Base-by-base conservation (phyloP, 2,888 invertebrate genomes). In the Yponomeuta sedellus region DNA sequence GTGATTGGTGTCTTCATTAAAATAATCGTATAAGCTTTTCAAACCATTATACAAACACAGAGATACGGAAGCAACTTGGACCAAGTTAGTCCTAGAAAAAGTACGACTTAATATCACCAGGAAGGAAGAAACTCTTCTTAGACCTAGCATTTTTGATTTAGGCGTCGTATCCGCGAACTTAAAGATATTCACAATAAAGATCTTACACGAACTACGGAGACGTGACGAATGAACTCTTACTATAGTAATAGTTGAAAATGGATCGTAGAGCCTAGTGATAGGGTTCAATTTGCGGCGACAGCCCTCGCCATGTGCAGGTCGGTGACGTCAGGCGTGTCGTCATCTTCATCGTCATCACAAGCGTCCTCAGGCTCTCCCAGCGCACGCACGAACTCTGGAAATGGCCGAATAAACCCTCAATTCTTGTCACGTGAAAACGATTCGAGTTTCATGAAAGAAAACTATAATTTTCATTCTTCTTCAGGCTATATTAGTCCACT, bases 351-450 rank as follows among this genome's bases (percentile, higher is more conserved):
- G 52, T 96, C 96, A 57, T 95, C 95, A 64, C 94, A 94, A 34
- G 94, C 94, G 75, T 96, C 96, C 79, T 96, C 96, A 0, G 97
- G 96, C 80, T 97, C 96, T 0, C 97, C 97, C 8, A 97, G 91
- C 0, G 97, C 97, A 75, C 96, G 94, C 2, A 96, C 97, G 78
- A 96, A 96, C 89, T 96, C 96, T 95, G 80, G 22, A 75, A 86
- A 28, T n/a, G 25, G 2, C 44, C 34, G 34, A 34, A 34, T 34
- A 34, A 8, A 34, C 34, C 34, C 34, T 34, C 6, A 34, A 6
- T 34, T 34, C 10, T 34, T 34, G 34, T 8, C 34, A 34, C 34
- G 28, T 2, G 10, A 34, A 34, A 5, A 34, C 34, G 1, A 8
- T 8, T 34, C 34, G 34, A 34, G 8, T 8, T 0, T 8, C 34